phyloP scores from a whole-genome alignment of 2,888 invertebrate species.

The Euclidia mi region DNA sequence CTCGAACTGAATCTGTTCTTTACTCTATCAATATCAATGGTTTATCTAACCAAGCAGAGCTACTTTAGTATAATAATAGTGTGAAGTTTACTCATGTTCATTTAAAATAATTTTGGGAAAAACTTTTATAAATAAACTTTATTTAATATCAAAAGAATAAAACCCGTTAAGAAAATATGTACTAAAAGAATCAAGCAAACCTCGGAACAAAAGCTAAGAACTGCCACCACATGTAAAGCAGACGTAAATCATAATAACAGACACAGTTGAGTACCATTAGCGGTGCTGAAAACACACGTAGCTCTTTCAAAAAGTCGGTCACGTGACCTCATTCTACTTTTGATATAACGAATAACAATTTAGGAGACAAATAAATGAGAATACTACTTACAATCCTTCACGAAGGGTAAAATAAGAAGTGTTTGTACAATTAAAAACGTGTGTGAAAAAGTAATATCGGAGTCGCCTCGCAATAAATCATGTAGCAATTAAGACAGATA shows the following conservation, averaged over 20 bases:
- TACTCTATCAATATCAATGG: too few species aligned
- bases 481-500: conserved; percentile 15
- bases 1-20: too few species aligned
- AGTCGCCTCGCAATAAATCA: conserved; percentile 12
- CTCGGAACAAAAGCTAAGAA: conserved; percentile 6
- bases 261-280: conserved; percentile 47
- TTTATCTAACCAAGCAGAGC: too few species aligned
- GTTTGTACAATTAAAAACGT: conserved; percentile 1
- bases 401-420: too few species aligned
- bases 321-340: conserved; percentile 64
- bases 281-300: conserved; percentile 53
- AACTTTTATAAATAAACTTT: too few species aligned
- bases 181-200: conserved; percentile 3
- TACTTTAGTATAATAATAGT: too few species aligned
- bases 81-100: too few species aligned
- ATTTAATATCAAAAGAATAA: too few species aligned
- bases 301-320: conserved; percentile 46
- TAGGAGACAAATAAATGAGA: conserved; percentile 46
- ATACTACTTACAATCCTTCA: conserved; percentile 32
- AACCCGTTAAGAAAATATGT: too few species aligned
- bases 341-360: conserved; percentile 46
- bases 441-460: conserved; percentile 5
- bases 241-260: conserved; percentile 41
- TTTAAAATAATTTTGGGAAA: too few species aligned
- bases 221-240: conserved; percentile 26